phyloP scores from a whole-genome alignment of 2,797 vertebrate species.

The Rhinatrema bivittatum region DNA sequence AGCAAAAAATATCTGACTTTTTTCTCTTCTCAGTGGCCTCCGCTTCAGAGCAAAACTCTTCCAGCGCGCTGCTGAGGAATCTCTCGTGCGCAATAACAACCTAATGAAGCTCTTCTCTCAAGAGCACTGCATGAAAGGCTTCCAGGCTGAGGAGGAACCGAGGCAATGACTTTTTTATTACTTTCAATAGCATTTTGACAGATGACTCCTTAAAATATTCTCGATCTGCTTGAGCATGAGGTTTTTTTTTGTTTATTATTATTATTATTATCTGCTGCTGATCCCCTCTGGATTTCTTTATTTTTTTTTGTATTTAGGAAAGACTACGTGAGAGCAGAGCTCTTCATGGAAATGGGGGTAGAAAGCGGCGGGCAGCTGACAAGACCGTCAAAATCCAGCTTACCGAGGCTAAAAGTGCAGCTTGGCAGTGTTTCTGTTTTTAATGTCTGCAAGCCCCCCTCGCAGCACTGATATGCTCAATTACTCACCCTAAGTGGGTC shows the following conservation, averaged over 20 bases:
- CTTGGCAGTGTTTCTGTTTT: slow-evolving; percentile 12
- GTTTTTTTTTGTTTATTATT: too few species aligned
- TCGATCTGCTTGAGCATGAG: neutral
- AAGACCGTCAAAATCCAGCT: slow-evolving; percentile 28
- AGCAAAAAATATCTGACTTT: too few species aligned
- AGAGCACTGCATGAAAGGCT: too few species aligned
- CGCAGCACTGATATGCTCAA: slow-evolving; percentile 4
- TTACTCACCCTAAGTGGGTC: slow-evolving; percentile 17
- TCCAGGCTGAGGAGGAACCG: too few species aligned
- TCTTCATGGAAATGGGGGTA: slow-evolving; percentile 4
- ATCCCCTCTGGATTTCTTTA: neutral
- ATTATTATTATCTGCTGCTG: neutral
- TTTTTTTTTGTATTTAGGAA: slow-evolving; percentile 15
- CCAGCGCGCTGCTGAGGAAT: too few species aligned
- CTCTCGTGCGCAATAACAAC: too few species aligned
- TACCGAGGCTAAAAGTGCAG: slow-evolving; percentile 14
- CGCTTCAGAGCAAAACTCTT: too few species aligned
- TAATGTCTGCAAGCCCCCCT: slow-evolving; percentile 19
- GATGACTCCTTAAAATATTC: neutral
- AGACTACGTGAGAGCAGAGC: neutral
- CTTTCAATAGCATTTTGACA: slow-evolving; percentile 13
- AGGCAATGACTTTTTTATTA: neutral
- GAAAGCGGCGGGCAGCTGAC: slow-evolving; percentile 7
- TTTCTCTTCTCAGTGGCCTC: too few species aligned
- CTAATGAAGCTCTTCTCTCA: too few species aligned